These are phyloP conservation scores for Esox niger DNA, from an alignment of 2,113 vertebrate species.

Conservation along the genomic window DNA sequence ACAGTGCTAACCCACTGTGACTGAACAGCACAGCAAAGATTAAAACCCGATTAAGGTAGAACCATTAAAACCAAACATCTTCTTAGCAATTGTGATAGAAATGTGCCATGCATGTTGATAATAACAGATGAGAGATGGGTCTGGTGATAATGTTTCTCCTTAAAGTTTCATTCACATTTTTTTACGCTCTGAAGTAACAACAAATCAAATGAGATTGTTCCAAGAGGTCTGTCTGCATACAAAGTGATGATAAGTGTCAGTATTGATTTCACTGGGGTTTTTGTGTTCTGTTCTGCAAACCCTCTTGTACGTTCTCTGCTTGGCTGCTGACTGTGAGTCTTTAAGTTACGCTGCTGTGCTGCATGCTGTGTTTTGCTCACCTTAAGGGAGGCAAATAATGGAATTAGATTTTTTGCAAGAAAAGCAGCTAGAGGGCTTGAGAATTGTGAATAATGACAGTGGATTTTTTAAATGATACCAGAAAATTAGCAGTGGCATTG, in stretches of 20 bases:
- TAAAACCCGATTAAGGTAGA: neutral
- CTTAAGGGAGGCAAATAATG: conserved; percentile 36
- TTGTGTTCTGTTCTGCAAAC: conserved; percentile 32
- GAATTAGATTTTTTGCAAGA: conserved; percentile 51
- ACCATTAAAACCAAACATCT: conserved; percentile 21
- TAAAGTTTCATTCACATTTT: conserved; percentile 3
- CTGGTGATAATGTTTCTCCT: conserved; percentile 27
- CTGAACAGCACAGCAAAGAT: neutral
- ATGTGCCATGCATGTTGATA: neutral
- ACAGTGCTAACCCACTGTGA: conserved; percentile 19
- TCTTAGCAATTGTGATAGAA: conserved; percentile 20
- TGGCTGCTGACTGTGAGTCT: conserved; percentile 18
- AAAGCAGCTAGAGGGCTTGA: conserved; percentile 29
- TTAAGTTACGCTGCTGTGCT: conserved; percentile 34
- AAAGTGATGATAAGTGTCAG: conserved; percentile 64
- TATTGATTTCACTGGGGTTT: conserved; percentile 59
- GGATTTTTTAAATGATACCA: conserved; percentile 42
- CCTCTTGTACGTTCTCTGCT: conserved; percentile 3
- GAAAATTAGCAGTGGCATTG: conserved; percentile 41
- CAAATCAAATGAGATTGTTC: conserved; percentile 54
- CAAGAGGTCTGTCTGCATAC: conserved; percentile 55
- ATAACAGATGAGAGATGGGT: neutral
- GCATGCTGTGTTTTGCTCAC: conserved; percentile 23
- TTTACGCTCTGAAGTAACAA: conserved; percentile 38
- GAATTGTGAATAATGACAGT: conserved; percentile 24